Percentiles rank a stretch among this genome's conserved stretches.
These are phyloP conservation scores for Thereva nobilitata DNA, from an alignment of 2,888 invertebrate species.

Conservation along the genomic window DNA sequence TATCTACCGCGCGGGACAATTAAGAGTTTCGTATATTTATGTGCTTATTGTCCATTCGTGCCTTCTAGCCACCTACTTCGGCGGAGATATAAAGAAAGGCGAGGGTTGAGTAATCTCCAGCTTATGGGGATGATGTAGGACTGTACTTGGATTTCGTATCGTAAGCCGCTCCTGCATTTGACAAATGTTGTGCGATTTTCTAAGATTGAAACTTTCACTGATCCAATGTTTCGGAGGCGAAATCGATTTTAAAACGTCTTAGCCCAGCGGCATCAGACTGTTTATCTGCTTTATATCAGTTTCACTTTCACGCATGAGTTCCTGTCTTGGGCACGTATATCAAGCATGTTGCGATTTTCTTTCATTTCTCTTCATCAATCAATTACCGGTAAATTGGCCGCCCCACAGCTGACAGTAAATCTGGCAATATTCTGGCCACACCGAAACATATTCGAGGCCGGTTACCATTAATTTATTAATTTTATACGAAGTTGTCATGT, in stretches of 20 bases:
- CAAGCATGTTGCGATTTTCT: conserved; percentile 15
- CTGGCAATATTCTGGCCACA: not conserved
- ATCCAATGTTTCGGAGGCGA: not conserved
- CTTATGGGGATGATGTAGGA: not conserved
- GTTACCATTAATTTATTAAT: conserved; percentile 7
- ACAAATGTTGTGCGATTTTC: not conserved
- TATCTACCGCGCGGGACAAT: not conserved
- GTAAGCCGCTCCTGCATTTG: conserved; percentile 6
- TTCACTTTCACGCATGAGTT: conserved; percentile 31
- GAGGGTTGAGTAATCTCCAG: not conserved
- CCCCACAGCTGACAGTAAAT: not conserved
- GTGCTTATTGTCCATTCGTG: conserved; percentile 15
- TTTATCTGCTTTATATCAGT: not conserved
- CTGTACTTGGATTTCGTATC: not conserved
- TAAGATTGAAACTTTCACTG: conserved; percentile 22
- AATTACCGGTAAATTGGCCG: conserved; percentile 11
- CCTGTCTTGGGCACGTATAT: conserved; percentile 12
- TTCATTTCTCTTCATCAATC: conserved; percentile 27
- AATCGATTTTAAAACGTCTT: conserved; percentile 19
- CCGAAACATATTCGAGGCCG: not conserved
- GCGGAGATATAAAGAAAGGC: not conserved
- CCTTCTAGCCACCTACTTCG: not conserved
- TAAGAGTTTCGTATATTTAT: conserved; percentile 20
- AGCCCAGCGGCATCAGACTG: conserved; percentile 26
- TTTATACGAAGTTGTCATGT: conserved; percentile 3